Evolutionary conservation across 2,113 vertebrate genomes (phyloP), one percentile per base, ranked within the genome.

Genomic region (Leptocoma aspasia): DNA sequence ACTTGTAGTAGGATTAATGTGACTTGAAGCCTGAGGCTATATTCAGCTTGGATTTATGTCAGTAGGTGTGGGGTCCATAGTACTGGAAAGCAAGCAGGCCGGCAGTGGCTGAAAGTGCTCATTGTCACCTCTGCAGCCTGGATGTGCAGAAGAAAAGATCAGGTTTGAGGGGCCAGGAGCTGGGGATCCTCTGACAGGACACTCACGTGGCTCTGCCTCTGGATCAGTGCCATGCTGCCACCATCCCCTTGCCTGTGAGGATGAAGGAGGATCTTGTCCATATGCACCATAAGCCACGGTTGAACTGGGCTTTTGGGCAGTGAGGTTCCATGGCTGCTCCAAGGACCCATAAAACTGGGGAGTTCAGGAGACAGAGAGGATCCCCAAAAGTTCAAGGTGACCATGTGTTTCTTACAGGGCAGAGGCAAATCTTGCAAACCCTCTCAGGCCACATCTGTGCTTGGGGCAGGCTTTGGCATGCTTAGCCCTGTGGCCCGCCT

Each of bases 271-370:
- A 23, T 86, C 53, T 53, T 68, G 24, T 85, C 66, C 17, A 52
- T 7, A n/a, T 1, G 15, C 26, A 35, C 22, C 8, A 10, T 6
- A 54, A 72, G 33, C 35, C 1, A 4, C 2, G 1, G 19, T 5
- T 26, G 5, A 65, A 65, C 15, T 10, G 22, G 85, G 37, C 13
- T 91, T 60, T 64, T 65, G 50, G 31, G 54, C n/a, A 49, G n/a
- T 24, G 30, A 88, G 35, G 63, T 9, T 82, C 39, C 1, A 1
- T 28, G 60, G 33, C 44, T 80, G n/a, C 49, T 89, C 16, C 14
- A 6, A 79, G 39, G 17, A 14, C 21, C 53, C 1, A 4, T 24
- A 30, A 78, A 91, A 57, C 0, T 49, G 54, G 14, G 4, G 7
- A 54, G 10, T 9, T 7, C 30, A 75, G 63, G 37, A 84, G 22